Conservation (phyloP, 2,888 invertebrate genomes). For the Cynaeus angustus region DNA sequence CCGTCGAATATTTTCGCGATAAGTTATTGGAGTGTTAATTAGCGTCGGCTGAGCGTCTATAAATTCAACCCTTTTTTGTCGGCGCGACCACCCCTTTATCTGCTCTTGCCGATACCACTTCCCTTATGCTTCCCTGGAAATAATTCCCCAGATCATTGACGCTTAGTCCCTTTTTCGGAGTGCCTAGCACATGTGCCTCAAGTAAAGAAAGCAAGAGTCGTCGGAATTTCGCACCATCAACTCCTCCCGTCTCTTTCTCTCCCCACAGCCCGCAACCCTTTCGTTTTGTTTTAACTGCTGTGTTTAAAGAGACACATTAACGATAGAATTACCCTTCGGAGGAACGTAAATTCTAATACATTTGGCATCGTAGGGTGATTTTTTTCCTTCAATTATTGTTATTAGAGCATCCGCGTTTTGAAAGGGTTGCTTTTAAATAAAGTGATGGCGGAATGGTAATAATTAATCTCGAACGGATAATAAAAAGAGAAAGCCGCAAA, state of each 20-base stretch:
- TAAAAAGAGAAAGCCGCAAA: slow-evolving; percentile 47
- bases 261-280: slow-evolving; percentile 63
- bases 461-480: slow-evolving; percentile 50
- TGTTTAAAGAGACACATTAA: slow-evolving; percentile 67
- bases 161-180: slow-evolving; percentile 68
- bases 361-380: slow-evolving; percentile 51
- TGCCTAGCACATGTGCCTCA: slow-evolving; percentile 65
- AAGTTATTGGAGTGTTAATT: slow-evolving; percentile 64
- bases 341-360: slow-evolving; percentile 69
- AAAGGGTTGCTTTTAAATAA: slow-evolving; percentile 50
- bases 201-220: slow-evolving; percentile 37
- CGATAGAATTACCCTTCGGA: slow-evolving; percentile 67
- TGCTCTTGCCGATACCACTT: slow-evolving; percentile 67
- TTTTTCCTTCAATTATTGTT: slow-evolving; percentile 48
- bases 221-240: slow-evolving; percentile 26
- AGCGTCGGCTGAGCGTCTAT: slow-evolving; percentile 66
- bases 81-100: slow-evolving; percentile 66
- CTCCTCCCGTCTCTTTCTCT: slow-evolving; percentile 33
- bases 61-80: slow-evolving; percentile 65
- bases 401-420: slow-evolving; percentile 45
- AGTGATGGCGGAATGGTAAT: slow-evolving; percentile 48
- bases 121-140: slow-evolving; percentile 67
- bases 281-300: slow-evolving; percentile 67
- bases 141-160: slow-evolving; percentile 69
- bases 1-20: slow-evolving; percentile 46